A percentile compares a stretch with the other conserved stretches of the same genome.
Evolutionary conservation across 2,797 vertebrate genomes (phyloP).

Genomic region (Alectoris magna): DNA sequence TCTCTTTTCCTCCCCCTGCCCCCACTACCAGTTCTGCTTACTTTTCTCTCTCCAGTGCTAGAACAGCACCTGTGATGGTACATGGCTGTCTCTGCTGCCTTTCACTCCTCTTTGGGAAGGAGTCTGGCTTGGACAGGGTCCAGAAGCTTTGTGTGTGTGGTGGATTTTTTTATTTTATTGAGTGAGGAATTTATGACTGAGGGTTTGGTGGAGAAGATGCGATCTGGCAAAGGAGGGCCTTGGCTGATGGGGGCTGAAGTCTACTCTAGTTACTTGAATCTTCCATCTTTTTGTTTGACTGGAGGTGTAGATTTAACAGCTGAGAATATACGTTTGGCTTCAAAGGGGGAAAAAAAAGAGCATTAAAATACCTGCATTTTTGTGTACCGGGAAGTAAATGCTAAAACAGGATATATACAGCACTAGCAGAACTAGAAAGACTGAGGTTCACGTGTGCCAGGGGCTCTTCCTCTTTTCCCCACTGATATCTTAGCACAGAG

Average conservation of each 20-base stretch:
- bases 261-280: not conserved
- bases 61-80: not conserved
- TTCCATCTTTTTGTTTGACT: not conserved
- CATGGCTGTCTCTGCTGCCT: not conserved
- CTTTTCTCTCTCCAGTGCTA: not conserved
- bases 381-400: not conserved
- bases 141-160: not conserved
- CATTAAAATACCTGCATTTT: not conserved
- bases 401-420: rapidly evolving
- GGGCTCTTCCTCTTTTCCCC: rapidly evolving
- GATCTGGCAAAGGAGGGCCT: not conserved
- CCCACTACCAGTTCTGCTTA: not conserved
- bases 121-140: not conserved
- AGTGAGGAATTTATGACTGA: not conserved
- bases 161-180: not conserved
- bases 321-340: not conserved
- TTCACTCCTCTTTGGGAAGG: not conserved
- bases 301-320: not conserved
- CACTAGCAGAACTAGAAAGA: not conserved
- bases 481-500: rapidly evolving
- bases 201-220: not conserved
- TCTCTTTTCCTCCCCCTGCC: not conserved
- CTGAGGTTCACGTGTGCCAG: rapidly evolving
- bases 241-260: not conserved
- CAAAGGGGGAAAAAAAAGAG: not conserved